A percentile compares a stretch with the other conserved stretches of the same genome.
Conservation (phyloP, 2,113 vertebrate species). For the Mustelus asterias region DNA sequence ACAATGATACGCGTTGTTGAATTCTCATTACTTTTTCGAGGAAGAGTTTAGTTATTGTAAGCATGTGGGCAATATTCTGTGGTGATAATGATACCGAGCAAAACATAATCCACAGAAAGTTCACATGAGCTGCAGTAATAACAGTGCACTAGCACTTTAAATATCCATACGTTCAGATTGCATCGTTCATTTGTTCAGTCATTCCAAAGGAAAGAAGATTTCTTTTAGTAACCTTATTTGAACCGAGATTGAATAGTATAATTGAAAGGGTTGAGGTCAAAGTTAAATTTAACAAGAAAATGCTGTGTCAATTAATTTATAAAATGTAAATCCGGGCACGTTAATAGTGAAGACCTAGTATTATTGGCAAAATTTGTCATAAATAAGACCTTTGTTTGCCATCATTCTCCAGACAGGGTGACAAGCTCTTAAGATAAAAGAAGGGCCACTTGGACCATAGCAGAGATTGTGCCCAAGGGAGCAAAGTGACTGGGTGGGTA, state of each 20-base stretch:
- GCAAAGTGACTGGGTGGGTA: no score
- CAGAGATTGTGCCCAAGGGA: no score
- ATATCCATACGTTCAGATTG: background rate
- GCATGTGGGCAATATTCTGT: background rate
- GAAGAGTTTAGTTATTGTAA: background rate
- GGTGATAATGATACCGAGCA: background rate
- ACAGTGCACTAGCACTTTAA: background rate
- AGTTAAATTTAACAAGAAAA: background rate
- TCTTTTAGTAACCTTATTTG: background rate
- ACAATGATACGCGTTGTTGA: background rate
- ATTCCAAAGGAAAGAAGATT: background rate
- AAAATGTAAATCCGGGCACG: no score
- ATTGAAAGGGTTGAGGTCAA: background rate
- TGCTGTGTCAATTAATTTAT: background rate
- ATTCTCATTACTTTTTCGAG: background rate
- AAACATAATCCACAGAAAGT: background rate
- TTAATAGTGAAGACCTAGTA: no score
- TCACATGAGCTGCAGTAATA: no score
- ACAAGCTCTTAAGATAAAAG: no score
- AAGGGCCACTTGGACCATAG: no score
- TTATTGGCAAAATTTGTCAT: no score
- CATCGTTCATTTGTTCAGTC: background rate
- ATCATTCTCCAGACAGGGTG: no score
- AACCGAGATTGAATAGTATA: background rate
- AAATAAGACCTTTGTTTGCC: no score